Conservation (phyloP, 2,888 invertebrate species). For the Amiota communis region DNA sequence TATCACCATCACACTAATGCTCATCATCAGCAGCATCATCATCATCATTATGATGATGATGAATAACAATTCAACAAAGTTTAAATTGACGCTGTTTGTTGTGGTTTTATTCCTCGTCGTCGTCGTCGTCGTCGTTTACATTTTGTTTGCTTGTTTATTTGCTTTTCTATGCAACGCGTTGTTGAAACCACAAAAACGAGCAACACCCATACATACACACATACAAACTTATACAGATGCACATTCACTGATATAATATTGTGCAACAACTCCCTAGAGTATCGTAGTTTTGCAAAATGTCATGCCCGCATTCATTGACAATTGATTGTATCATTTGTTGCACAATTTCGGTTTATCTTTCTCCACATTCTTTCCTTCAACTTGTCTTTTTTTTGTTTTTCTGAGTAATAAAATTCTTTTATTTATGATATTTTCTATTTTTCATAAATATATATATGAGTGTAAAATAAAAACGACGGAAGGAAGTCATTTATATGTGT, state of each 20-base stretch:
- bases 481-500: conserved; percentile 16
- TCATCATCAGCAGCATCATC: background rate
- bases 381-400: conserved; percentile 3
- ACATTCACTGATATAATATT: conserved; percentile 23
- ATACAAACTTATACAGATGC: conserved; percentile 34
- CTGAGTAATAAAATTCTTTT: too few species aligned
- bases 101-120: conserved; percentile 15
- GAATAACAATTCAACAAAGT: conserved; percentile 34
- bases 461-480: background rate
- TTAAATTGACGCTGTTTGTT: conserved; percentile 45
- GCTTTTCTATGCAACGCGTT: background rate
- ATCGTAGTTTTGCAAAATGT: too few species aligned
- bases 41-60: background rate
- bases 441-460: too few species aligned
- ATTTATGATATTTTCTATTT: background rate
- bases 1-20: background rate
- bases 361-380: background rate
- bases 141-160: background rate
- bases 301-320: background rate
- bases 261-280: too few species aligned
- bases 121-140: background rate
- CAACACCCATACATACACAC: conserved; percentile 23
- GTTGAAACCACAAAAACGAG: conserved; percentile 1
- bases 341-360: background rate
- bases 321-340: conserved; percentile 26